Base-by-base conservation (phyloP, 2,888 invertebrate genomes). In the Busseola fusca region DNA sequence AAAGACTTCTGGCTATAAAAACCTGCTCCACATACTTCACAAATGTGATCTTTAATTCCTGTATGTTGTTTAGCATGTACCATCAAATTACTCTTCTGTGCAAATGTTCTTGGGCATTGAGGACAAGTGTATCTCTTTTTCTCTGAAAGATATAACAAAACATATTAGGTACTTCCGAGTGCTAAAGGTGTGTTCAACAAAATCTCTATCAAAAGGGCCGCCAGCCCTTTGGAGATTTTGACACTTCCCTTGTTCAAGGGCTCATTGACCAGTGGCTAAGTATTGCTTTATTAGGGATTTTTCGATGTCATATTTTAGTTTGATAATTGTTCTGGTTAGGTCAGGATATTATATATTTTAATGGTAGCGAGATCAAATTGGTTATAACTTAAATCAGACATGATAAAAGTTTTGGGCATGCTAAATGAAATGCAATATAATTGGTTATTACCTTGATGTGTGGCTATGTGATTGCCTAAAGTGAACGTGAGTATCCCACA, bases 1-100 rank as follows among this genome's bases (percentile, higher is more conserved):
- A 96, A 91, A 56, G 96, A 95, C 79, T 95, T 96, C 77, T 94
- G 94, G 68, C 94, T 95, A 80, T 95, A 96, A 80, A 96, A 96
- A 3, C 95, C 95, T 52, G 96, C 93, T n/a, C 96, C 96, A 83
- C 96, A 96, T 48, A 96, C 82, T 84, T 96, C 96, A 83, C 96
- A 96, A 78, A 96, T 95, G 52, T 96, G 95, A 83, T 96, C 96
- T 77, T 95, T 96, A 40, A 95, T 86, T 52, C 96, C 96, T 2
- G 92, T 90, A 74, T 96, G 96, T 77, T 95, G 94, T 84, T 96
- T 96, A 42, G 93, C 84, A 72, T 96, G 96, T 9, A 91, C 90
- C 37, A 90, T 70, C 71, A 95, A 86, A 82, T 95, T 95, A 74
- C 91, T 90, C 80, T 93, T 96, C 76, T 95, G 96, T 25, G 94